phyloP scores from a whole-genome alignment of 1,140 invertebrate genomes.

The Caerostris darwini region DNA sequence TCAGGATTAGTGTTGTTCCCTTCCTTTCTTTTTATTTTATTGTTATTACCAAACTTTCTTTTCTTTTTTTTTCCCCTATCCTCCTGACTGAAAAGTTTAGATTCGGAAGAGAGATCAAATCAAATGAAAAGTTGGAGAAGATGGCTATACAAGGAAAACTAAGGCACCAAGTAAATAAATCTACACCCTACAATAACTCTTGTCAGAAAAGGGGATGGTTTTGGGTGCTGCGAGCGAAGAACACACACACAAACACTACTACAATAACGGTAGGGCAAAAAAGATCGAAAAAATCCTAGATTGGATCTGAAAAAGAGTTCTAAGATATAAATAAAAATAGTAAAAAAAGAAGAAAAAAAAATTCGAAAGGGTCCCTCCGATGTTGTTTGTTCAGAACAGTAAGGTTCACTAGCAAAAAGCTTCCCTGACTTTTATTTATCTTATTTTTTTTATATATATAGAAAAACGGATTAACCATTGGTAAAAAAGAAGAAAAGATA shows the following conservation, averaged over 20 bases:
- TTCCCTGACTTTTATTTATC: not conserved
- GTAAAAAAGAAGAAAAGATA: not conserved
- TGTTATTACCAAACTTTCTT: constrained; percentile 10
- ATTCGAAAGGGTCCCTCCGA: constrained; percentile 36
- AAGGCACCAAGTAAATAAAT: constrained; percentile 13
- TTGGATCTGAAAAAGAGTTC: constrained; percentile 31
- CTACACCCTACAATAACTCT: constrained; percentile 50
- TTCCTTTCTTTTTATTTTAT: constrained; percentile 41
- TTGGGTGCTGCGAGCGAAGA: not conserved
- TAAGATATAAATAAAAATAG: constrained; percentile 13
- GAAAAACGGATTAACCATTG: constrained; percentile 25
- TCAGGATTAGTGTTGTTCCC: constrained; percentile 28
- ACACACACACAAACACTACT: constrained; percentile 22
- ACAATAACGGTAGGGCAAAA: not conserved
- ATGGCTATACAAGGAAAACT: not conserved
- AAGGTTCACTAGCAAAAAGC: not conserved
- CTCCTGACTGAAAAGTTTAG: constrained; percentile 44
- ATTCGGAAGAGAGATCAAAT: constrained; percentile 46
- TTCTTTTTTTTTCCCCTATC: not conserved
- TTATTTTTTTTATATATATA: not conserved
- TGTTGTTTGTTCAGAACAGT: constrained; percentile 25
- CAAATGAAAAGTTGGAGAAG: constrained; percentile 38
- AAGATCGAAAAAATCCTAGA: not conserved
- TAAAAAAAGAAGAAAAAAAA: not conserved
- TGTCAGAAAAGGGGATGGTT: constrained; percentile 12